Base-by-base conservation (phyloP, 2,888 invertebrate genomes). In the Eurois occulta region DNA sequence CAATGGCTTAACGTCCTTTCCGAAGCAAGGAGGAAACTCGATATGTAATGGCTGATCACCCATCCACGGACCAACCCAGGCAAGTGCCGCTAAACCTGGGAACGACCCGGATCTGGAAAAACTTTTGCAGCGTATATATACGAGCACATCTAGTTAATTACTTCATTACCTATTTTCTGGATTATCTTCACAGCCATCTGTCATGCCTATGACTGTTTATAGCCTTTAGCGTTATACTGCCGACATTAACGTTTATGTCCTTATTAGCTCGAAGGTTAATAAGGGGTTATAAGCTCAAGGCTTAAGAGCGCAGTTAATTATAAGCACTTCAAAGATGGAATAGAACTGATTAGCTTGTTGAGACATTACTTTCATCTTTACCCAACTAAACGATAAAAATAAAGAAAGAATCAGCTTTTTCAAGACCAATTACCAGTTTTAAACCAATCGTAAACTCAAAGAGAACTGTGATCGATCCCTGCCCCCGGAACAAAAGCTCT, bases 401-500 rank as follows among this genome's bases (percentile, higher is more conserved):
- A 66, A 78, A 60, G 70, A 80, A 60, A 58, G 28, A 52, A 66
- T 70, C 58, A 68, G 52, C 71, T 76, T 58, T 16, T 38, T 55
- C 10, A 62, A 77, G 35, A 32, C 77, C 81, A 81, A 81, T 81
- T 81, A 72, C 35, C 62, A 64, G 71, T 81, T 81, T 75, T 58
- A 81, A 76, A 81, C 55, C 81, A 81, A 81, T 68, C 71, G 67
- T 81, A 68, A 81, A 81, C 46, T 72, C 81, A 81, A 81, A 77
- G 71, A 68, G 28, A 72, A 41, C n/a, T 32, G 41, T 41, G 46
- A 77, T 81, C 77, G 71, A 77, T 66, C 70, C 65, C 35, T 58
- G n/a, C 21, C 58, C 41, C 43, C 71, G 67, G 81, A 81, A 81
- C 62, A 81, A 81, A 74, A 81, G 76, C 77, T 76, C 58, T 76